Evolutionary conservation across 2,113 vertebrate genomes (phyloP), one percentile per base, ranked within the genome.

Genomic region (Proterorhinus semilunaris): DNA sequence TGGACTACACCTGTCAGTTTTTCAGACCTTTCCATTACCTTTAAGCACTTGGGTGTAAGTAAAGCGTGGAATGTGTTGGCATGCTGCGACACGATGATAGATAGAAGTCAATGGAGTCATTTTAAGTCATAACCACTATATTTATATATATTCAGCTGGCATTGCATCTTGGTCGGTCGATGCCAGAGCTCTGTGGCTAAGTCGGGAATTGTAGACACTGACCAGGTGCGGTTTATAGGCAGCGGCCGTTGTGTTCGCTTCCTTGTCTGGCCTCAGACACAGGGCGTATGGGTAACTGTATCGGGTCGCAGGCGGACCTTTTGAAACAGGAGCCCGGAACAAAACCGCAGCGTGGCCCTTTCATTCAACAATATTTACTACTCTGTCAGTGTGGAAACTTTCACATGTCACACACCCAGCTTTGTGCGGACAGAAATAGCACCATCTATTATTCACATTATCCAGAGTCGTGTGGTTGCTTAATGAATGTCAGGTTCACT

Each of bases 31-130:
- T 69, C 71, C 72, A 81, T 87, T 76, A 66, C 72, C 85, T 86
- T 71, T 45, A 72, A 72, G 51, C 71, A 72, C 75, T 75, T 68
- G 57, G 65, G 59, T 77, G 68, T 65, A 70, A 68, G 77, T 71
- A 17, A 52, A 76, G 69, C 12, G 42, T 68, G 82, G 68, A 81
- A 80, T 84, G 69, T 81, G 62, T 79, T 71, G 21, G 58, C 86
- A 46, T 79, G 83, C 65, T 80, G 74, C 51, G 71, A 79, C 79
- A 79, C 7, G 74, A 83, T 74, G 69, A 75, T 75, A 12, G 68
- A 80, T 65, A 44, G 50, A 65, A 53, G n/a, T 8, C 43, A 55
- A 16, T 64, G 66, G 13, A 12, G 50, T 44, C 51, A 50, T 75
- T 81, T 48, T 43, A 17, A 79, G 67, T 62, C 58, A 68, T 63